phyloP scores from a whole-genome alignment of 2,888 invertebrate genomes.

The Argyresthia goedartella region DNA sequence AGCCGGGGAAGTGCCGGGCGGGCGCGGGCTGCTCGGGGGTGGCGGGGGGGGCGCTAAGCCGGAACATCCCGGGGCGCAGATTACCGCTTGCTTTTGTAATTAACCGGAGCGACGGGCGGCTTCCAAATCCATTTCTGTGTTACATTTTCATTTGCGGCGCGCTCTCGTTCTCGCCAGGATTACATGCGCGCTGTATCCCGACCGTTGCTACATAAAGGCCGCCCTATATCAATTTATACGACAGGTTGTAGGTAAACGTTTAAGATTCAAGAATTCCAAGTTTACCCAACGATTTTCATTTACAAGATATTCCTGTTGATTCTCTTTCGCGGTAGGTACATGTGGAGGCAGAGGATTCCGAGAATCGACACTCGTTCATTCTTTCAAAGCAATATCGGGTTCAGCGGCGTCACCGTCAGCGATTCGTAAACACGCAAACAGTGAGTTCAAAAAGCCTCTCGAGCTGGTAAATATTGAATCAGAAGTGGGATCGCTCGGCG shows the following conservation, averaged over 20 bases:
- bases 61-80: conserved; percentile 71
- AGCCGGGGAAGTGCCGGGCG: conserved; percentile 67
- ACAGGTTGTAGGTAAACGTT: conserved; percentile 1
- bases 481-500: conserved; percentile 61
- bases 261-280: background rate
- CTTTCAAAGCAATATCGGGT: conserved; percentile 61
- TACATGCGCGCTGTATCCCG: conserved; percentile 46
- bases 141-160: conserved; percentile 70
- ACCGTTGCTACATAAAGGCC: conserved; percentile 6
- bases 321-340: background rate
- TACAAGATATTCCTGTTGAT: background rate
- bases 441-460: conserved; percentile 68
- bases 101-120: conserved; percentile 71
- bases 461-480: conserved; percentile 69
- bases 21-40: conserved; percentile 42
- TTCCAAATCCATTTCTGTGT: conserved; percentile 72
- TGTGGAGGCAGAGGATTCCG: background rate
- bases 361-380: conserved; percentile 59
- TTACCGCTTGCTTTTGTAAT: conserved; percentile 72
- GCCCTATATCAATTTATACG: conserved; percentile 1
- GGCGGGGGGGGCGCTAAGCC: conserved; percentile 59
- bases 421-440: conserved; percentile 70
- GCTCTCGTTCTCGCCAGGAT: conserved; percentile 46
- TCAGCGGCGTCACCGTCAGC: conserved; percentile 49
- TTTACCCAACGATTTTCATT: conserved; percentile 1